These are phyloP conservation scores for Pollachius pollachius DNA, from an alignment of 2,113 vertebrate genomes.

Conservation along the genomic window DNA sequence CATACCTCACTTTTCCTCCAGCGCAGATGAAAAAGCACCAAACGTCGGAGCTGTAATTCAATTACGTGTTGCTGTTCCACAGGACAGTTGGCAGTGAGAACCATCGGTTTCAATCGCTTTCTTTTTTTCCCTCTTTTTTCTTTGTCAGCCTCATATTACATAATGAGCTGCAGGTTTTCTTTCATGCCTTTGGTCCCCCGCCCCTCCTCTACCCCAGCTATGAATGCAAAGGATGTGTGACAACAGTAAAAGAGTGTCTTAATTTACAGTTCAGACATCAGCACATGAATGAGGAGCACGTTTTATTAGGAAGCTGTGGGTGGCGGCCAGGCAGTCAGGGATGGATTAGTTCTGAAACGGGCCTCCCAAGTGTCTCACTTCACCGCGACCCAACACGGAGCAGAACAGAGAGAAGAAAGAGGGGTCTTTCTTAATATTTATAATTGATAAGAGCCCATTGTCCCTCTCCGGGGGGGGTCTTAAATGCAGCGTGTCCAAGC, in stretches of 20 bases:
- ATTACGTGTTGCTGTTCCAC: slow-evolving; percentile 50
- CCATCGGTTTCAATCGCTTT: slow-evolving; percentile 10
- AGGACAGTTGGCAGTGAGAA: slow-evolving; percentile 45
- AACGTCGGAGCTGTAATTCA: slow-evolving; percentile 49
- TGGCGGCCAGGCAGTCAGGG: slow-evolving; percentile 6
- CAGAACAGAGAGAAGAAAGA: slow-evolving; percentile 16
- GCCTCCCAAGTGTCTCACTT: slow-evolving; percentile 29
- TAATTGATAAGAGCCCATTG: slow-evolving; percentile 50
- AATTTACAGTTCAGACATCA: not conserved
- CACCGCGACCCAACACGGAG: slow-evolving; percentile 4
- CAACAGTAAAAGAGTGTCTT: slow-evolving; percentile 4
- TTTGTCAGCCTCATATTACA: slow-evolving; percentile 27
- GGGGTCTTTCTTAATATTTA: slow-evolving; percentile 15
- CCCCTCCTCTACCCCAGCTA: slow-evolving; percentile 8
- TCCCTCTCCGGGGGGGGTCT: slow-evolving; percentile 21
- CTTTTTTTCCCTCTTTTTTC: not conserved
- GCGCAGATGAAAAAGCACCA: slow-evolving; percentile 38
- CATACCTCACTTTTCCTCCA: slow-evolving; percentile 33
- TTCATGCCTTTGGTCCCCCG: not conserved
- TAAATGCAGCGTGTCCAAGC: slow-evolving; percentile 47
- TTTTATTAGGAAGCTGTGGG: slow-evolving; percentile 12
- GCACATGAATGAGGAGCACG: not conserved
- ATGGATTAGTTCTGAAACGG: slow-evolving; percentile 25
- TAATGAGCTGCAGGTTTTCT: slow-evolving; percentile 62
- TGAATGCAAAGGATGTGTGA: slow-evolving; percentile 17